Evolutionary conservation across 2,888 invertebrate species (phyloP), one percentile per base, ranked within the genome.

Genomic region (Diploptera punctata): DNA sequence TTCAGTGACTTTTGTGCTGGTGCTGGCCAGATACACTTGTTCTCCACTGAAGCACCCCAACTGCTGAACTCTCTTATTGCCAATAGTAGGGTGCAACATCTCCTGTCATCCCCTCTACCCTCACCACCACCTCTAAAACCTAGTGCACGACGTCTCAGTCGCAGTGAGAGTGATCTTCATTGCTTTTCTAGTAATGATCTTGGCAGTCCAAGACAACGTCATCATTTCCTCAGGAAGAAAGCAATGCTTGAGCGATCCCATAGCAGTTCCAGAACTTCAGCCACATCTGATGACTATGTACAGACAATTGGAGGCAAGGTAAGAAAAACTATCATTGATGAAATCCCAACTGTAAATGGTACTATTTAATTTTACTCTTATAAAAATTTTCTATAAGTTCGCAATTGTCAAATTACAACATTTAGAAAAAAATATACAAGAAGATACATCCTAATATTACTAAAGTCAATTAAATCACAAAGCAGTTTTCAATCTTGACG

Each of bases 1-100:
- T 80, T 77, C 44, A 86, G 86, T 69, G 83, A 85, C 65, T 87
- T 87, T 76, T 80, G 83, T 29, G 82, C 83, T n/a, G 87, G 87
- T 7, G 80, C 84, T 2, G 87, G 87, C 0, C 86, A 87, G 76
- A 77, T 88, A 2, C 80, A 84, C 49, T 76, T 87, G 0, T 87
- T 85, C 76, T 87, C 86, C 76, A 77, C 82, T 21, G 80, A 84
- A 44, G 86, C 86, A 0, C 77, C 81, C 3, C 80, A 80, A 67
- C 79, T 88, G 13, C 77, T 87, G 10, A 83, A 84, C 70, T 81
- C 83, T 65, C 79, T 87, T 26, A 33, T 72, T 24, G 21, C 18
- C n/a, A 57, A 71, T 5, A 67, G 73, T n/a, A 65, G 61, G 61
- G 67, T 29, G 19, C 74, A 44, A 54, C 74, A 44, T 18, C 60